Conservation (phyloP, 2,113 vertebrate genomes). For the Tychaedon coryphoeus region DNA sequence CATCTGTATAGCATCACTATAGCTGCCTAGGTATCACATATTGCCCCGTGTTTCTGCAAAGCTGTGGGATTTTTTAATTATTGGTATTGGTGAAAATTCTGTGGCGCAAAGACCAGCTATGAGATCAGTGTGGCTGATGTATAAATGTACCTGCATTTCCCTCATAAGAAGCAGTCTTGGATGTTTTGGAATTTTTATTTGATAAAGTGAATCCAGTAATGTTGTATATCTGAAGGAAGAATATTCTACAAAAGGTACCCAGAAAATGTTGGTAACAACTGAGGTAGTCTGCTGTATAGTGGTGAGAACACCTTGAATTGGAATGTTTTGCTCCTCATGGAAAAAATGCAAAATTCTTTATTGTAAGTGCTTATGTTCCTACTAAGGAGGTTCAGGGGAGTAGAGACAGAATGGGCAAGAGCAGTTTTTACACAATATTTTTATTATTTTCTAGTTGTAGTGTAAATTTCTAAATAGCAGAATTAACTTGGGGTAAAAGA, state of each 20-base stretch:
- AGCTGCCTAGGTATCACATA: neutral
- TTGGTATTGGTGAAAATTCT: neutral
- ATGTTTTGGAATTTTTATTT: neutral
- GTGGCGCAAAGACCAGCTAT: neutral
- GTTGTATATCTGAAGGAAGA: neutral
- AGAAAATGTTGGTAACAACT: neutral
- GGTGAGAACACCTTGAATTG: neutral
- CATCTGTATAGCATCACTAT: neutral
- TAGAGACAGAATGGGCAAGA: neutral
- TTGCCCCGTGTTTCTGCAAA: neutral
- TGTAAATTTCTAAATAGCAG: neutral
- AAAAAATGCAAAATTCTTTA: neutral
- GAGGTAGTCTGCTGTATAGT: neutral
- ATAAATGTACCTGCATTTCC: neutral
- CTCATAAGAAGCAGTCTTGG: fast-evolving
- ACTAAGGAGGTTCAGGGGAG: neutral
- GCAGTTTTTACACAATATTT: neutral
- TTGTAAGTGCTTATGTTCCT: neutral
- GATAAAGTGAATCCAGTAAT: neutral
- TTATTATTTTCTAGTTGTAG: neutral
- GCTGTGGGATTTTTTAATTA: neutral
- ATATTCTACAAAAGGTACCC: neutral
- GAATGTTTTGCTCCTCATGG: neutral
- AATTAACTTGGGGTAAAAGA: neutral
- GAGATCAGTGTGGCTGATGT: fast-evolving